Evolutionary conservation across 2,888 invertebrate species (phyloP).

Genomic region (Amphipoea lucens): DNA sequence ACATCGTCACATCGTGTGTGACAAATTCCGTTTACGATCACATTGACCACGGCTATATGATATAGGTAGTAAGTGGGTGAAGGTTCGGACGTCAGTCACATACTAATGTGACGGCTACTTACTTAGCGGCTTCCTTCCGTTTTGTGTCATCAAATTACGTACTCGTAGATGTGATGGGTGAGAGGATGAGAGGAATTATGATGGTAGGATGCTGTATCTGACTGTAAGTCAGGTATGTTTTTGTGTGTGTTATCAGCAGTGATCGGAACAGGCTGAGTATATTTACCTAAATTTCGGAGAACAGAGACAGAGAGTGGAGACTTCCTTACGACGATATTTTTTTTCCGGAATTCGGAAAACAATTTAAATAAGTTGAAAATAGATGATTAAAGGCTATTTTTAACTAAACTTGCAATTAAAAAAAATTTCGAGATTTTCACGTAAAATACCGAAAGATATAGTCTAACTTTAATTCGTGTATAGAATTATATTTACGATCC

Average conservation of each 20-base stretch:
- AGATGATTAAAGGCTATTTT: too few species aligned
- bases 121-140: constrained; percentile 69
- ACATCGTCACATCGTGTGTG: constrained; percentile 55
- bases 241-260: background rate
- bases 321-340: too few species aligned
- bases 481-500: too few species aligned
- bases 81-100: constrained; percentile 74
- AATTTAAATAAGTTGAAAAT: too few species aligned
- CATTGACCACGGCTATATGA: constrained; percentile 62
- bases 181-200: constrained; percentile 12
- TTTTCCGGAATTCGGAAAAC: too few species aligned
- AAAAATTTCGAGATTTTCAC: too few species aligned
- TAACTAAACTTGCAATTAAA: too few species aligned
- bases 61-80: constrained; percentile 74
- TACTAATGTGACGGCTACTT: constrained; percentile 72
- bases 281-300: too few species aligned
- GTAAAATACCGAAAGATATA: too few species aligned
- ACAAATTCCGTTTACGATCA: constrained; percentile 63
- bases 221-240: background rate
- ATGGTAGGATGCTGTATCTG: constrained; percentile 20
- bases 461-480: too few species aligned
- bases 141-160: constrained; percentile 60
- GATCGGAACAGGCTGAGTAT: too few species aligned
- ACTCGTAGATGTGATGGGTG: constrained; percentile 41
- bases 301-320: too few species aligned